These are phyloP conservation scores for Colaptes auratus DNA, from an alignment of 2,113 vertebrate genomes.

Conservation along the genomic window DNA sequence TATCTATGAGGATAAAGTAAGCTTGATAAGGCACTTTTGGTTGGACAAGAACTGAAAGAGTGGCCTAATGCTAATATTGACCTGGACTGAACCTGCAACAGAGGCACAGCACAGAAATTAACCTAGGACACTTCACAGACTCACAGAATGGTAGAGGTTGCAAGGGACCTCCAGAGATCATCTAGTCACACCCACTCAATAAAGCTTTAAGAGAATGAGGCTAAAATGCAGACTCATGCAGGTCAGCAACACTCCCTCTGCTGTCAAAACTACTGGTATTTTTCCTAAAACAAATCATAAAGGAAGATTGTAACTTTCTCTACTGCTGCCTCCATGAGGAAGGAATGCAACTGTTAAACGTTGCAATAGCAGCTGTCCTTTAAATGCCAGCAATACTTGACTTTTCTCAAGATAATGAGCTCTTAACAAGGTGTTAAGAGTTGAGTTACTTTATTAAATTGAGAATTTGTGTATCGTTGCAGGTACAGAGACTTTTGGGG, in stretches of 20 bases:
- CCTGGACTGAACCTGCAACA: background rate
- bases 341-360: background rate
- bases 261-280: rapidly evolving
- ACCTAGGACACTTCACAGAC: background rate
- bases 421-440: background rate
- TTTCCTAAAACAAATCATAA: too few relatives aligned
- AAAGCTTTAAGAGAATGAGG: background rate
- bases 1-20: background rate
- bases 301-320: background rate
- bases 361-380: background rate
- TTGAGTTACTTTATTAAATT: background rate
- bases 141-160: too few relatives aligned
- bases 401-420: background rate
- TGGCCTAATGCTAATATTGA: background rate
- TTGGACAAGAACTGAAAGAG: background rate
- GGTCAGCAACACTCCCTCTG: background rate
- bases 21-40: background rate
- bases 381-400: background rate
- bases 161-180: too few relatives aligned
- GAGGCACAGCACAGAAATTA: background rate
- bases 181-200: too few relatives aligned
- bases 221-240: background rate
- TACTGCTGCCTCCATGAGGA: constrained; percentile 23
- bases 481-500: background rate
- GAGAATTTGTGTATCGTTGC: background rate